Conservation (phyloP, 2,797 vertebrate genomes). For the Babyrousa celebensis region DNA sequence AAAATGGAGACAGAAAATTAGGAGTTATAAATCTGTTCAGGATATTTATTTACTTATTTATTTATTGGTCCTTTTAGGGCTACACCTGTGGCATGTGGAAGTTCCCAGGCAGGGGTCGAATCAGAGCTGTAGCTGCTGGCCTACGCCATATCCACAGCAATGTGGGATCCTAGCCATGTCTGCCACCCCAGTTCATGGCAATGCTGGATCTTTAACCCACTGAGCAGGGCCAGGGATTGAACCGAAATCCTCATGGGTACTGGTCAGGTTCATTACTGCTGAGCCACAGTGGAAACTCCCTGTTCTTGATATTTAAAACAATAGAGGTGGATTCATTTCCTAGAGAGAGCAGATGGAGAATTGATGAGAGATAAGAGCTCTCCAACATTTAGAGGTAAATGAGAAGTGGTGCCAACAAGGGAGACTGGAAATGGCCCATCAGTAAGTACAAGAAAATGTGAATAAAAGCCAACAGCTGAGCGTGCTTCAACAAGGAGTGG, state of each 20-base stretch:
- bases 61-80: too few relatives aligned
- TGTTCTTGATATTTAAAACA: constrained; percentile 17
- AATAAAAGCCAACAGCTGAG: not conserved
- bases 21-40: not conserved
- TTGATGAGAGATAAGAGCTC: not conserved
- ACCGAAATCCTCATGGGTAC: too few relatives aligned
- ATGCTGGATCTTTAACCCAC: too few relatives aligned
- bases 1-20: not conserved
- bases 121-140: too few relatives aligned
- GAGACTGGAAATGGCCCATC: not conserved
- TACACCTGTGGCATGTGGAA: too few relatives aligned
- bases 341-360: not conserved
- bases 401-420: not conserved
- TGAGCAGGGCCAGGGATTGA: too few relatives aligned
- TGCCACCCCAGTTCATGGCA: too few relatives aligned
- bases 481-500: not conserved
- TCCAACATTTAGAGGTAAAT: not conserved
- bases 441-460: not conserved
- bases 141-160: too few relatives aligned
- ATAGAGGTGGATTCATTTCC: not conserved
- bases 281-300: too few relatives aligned
- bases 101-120: too few relatives aligned
- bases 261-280: too few relatives aligned
- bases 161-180: too few relatives aligned
- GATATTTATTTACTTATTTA: not conserved